These are phyloP conservation scores for Artibeus lituratus DNA, from an alignment of 2,797 vertebrate genomes.

Conservation along the genomic window DNA sequence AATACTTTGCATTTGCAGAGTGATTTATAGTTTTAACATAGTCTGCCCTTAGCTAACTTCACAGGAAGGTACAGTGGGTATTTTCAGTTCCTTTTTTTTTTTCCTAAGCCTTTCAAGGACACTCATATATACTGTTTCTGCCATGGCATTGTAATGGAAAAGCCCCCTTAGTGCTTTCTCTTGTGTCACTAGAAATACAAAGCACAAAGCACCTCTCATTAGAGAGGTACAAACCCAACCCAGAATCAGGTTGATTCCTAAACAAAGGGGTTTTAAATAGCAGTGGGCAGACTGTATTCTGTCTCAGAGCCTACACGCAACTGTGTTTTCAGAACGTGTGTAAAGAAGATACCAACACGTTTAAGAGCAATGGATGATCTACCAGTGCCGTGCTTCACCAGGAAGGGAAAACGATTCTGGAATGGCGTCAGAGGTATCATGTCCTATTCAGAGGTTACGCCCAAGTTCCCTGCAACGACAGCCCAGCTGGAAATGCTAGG, in stretches of 20 bases:
- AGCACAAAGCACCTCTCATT: neutral
- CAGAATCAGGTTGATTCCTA: neutral
- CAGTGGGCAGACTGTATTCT: neutral
- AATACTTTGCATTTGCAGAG: neutral
- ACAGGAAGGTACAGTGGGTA: neutral
- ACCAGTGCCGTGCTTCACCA: neutral
- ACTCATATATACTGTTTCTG: neutral
- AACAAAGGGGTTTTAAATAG: neutral
- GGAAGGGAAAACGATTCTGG: neutral
- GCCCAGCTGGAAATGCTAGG: neutral
- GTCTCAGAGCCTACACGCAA: neutral
- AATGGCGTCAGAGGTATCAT: neutral
- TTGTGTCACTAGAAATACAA: neutral
- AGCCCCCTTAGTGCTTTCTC: constrained; percentile 6
- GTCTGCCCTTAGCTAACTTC: neutral
- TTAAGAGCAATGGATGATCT: neutral
- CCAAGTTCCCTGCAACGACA: neutral
- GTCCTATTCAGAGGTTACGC: neutral
- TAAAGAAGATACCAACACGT: neutral
- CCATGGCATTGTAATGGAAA: neutral
- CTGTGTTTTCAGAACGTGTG: neutral
- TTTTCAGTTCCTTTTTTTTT: neutral
- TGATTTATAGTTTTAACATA: neutral
- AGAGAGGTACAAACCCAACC: neutral
- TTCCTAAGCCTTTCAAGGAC: neutral